phyloP scores from a whole-genome alignment of 2,113 vertebrate genomes.

The Murina feae region DNA sequence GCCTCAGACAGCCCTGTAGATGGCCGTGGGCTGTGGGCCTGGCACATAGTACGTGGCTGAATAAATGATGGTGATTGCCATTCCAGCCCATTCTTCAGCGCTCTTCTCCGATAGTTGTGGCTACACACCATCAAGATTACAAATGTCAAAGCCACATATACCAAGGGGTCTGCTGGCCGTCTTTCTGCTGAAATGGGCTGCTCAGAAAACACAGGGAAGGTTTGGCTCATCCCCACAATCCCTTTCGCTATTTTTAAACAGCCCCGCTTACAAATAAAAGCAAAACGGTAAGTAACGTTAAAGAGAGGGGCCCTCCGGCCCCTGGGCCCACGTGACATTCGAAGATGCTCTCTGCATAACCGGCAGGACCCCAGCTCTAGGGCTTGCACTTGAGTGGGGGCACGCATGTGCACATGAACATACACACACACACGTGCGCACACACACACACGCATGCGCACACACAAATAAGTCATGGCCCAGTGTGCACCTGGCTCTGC shows the following conservation, averaged over 20 bases:
- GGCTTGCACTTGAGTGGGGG: not conserved
- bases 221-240: fast-evolving
- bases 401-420: fast-evolving
- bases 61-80: fast-evolving
- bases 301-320: not conserved
- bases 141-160: not conserved
- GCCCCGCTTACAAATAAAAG: not conserved
- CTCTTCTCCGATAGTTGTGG: not conserved
- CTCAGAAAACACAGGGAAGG: not conserved
- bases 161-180: not conserved
- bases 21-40: fast-evolving
- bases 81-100: not conserved
- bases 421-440: no score
- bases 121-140: not conserved
- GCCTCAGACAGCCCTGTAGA: not conserved
- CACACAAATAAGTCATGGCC: not conserved
- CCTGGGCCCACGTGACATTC: not conserved
- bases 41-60: not conserved
- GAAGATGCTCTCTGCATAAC: not conserved
- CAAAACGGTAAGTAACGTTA: not conserved
- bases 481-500: not conserved
- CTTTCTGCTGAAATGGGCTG: not conserved
- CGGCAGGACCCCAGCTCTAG: not conserved
- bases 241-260: not conserved
- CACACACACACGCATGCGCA: no score